Conservation (phyloP, 2,888 invertebrate genomes). For the Ophioninae sp. region DNA sequence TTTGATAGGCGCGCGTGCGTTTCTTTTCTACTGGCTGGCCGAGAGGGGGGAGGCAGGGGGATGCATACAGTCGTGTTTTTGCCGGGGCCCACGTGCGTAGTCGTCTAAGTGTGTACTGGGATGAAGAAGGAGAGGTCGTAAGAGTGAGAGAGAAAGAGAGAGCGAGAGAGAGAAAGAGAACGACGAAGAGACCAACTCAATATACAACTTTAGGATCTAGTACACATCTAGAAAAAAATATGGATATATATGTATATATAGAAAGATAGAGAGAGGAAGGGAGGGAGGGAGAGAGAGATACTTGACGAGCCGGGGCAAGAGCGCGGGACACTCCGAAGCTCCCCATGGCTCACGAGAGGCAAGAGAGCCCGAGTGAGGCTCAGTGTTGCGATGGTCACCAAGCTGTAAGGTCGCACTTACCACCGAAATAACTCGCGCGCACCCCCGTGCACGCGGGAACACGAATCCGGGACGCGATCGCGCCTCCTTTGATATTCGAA, state of each 20-base stretch:
- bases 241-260: constrained; percentile 15
- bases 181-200: constrained; percentile 42
- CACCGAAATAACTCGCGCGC: constrained; percentile 54
- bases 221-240: constrained; percentile 5
- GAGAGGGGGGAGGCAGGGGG: constrained; percentile 7
- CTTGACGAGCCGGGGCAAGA: constrained; percentile 39
- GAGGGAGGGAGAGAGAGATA: constrained; percentile 12
- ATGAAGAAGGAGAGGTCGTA: constrained; percentile 7
- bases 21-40: not conserved
- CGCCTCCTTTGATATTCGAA: not conserved
- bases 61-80: constrained; percentile 29
- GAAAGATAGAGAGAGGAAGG: not conserved
- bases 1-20: constrained; percentile 55
- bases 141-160: constrained; percentile 7
- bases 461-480: not conserved
- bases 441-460: constrained; percentile 5
- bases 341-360: constrained; percentile 71
- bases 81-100: constrained; percentile 64
- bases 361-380: constrained; percentile 65
- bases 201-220: constrained; percentile 33
- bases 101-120: constrained; percentile 62
- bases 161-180: constrained; percentile 26
- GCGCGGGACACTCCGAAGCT: constrained; percentile 68
- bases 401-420: constrained; percentile 72
- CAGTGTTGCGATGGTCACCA: constrained; percentile 79